Percentiles rank a stretch among this genome's conserved stretches.
Conservation (phyloP, 2,888 invertebrate genomes). For the Herminia tarsipennalis region DNA sequence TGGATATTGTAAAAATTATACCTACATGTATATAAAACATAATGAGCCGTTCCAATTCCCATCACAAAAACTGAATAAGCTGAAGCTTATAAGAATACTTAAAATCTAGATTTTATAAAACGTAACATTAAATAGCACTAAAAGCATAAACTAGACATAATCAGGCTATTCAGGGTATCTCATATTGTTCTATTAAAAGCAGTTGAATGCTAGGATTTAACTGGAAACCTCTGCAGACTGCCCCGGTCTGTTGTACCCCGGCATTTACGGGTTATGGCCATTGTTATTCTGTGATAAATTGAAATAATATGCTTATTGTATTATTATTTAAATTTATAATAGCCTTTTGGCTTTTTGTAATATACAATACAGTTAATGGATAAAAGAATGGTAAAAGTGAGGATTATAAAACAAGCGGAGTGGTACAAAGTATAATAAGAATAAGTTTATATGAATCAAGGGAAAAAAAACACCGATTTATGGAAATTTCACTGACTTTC, state of each 20-base stretch:
- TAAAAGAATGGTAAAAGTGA: no score
- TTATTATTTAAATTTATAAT: no score
- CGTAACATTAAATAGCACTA: conserved; percentile 2
- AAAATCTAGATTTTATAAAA: background rate
- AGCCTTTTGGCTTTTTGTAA: background rate
- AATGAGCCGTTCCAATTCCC: no score
- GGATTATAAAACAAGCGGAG: no score
- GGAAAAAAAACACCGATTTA: no score
- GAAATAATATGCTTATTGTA: conserved; percentile 12
- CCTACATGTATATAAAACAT: no score
- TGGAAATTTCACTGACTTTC: no score
- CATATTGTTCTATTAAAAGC: conserved; percentile 32
- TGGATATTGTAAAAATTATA: no score
- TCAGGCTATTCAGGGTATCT: conserved; percentile 20
- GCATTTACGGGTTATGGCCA: conserved; percentile 16
- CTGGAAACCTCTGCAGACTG: conserved; percentile 14
- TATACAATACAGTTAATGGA: background rate
- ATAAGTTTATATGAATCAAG: no score
- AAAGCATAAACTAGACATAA: conserved; percentile 4
- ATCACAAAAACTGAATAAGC: no score
- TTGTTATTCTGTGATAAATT: conserved; percentile 32
- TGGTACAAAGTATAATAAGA: no score
- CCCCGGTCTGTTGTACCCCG: conserved; percentile 12
- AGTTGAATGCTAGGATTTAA: conserved; percentile 31
- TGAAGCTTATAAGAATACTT: no score